Conservation (phyloP, 2,797 vertebrate genomes). For the Sebastes nivosus region DNA sequence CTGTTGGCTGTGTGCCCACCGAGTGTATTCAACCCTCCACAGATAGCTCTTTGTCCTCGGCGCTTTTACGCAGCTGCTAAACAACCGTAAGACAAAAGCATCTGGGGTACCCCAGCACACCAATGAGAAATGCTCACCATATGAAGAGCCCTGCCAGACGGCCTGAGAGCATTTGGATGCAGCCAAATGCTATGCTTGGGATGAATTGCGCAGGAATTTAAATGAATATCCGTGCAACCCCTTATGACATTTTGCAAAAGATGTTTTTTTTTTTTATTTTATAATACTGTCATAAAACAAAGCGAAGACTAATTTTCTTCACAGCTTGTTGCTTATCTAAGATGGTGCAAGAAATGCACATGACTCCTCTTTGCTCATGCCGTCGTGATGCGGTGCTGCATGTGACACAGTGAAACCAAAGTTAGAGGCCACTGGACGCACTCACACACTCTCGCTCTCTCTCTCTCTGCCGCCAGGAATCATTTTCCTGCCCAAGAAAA, state of each 20-base stretch:
- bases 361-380: slow-evolving; percentile 50
- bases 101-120: slow-evolving; percentile 82
- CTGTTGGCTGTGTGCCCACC: slow-evolving; percentile 87
- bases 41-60: slow-evolving; percentile 90
- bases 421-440: slow-evolving; percentile 28
- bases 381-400: slow-evolving; percentile 43
- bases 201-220: slow-evolving; percentile 58
- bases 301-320: slow-evolving; percentile 12
- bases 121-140: slow-evolving; percentile 80
- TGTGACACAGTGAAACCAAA: slow-evolving; percentile 54
- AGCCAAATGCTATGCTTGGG: slow-evolving; percentile 54
- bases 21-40: slow-evolving; percentile 90
- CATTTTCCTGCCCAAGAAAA: slow-evolving; percentile 38
- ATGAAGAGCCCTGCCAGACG: slow-evolving; percentile 73
- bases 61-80: slow-evolving; percentile 82
- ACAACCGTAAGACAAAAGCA: slow-evolving; percentile 88
- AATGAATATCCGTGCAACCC: slow-evolving; percentile 46
- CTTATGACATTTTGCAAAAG: slow-evolving; percentile 20
- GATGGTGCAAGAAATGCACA: slow-evolving; percentile 42
- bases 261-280: neutral
- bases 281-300: neutral
- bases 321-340: slow-evolving; percentile 15
- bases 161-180: slow-evolving; percentile 63
- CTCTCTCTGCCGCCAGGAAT: slow-evolving; percentile 26
- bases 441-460: slow-evolving; percentile 28